Evolutionary conservation across 2,797 vertebrate species (phyloP).

Genomic region (Clarias fuscus): DNA sequence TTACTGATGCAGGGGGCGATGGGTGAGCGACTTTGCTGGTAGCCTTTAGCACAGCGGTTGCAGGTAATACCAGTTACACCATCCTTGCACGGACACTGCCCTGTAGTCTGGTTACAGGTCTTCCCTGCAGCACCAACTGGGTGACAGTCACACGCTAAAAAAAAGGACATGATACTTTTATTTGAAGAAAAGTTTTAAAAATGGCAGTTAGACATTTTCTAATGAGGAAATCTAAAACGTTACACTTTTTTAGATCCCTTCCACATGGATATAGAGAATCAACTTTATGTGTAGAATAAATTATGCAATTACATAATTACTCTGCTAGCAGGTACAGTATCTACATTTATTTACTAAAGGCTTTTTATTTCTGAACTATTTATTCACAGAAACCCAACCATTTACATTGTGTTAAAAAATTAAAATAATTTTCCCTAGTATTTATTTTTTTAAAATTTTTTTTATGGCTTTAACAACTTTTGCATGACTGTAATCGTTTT

Average conservation of each 20-base stretch:
- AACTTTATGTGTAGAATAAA: not conserved
- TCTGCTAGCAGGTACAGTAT: not conserved
- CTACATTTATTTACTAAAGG: no score
- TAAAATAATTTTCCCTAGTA: no score
- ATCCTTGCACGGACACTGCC: constrained; percentile 96
- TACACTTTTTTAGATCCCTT: not conserved
- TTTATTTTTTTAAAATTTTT: not conserved
- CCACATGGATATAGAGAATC: not conserved
- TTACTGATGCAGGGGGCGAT: constrained; percentile 97
- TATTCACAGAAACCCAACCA: not conserved
- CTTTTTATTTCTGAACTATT: not conserved
- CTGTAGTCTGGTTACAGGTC: constrained; percentile 96
- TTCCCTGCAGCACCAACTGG: constrained; percentile 94
- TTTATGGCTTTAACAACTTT: not conserved
- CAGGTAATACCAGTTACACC: constrained; percentile 96
- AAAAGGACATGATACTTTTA: constrained; percentile 39
- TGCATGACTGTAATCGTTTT: not conserved
- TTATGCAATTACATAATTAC: not conserved
- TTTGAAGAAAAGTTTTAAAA: not conserved
- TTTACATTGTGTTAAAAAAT: not conserved
- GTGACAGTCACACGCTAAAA: constrained; percentile 91
- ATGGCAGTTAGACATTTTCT: not conserved
- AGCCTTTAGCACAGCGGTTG: constrained; percentile 95
- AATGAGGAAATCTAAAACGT: not conserved
- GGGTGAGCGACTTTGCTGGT: constrained; percentile 97